Percentiles rank a stretch among this genome's conserved stretches.
Conservation (phyloP, 2,888 invertebrate genomes). For the Malachius bipustulatus region DNA sequence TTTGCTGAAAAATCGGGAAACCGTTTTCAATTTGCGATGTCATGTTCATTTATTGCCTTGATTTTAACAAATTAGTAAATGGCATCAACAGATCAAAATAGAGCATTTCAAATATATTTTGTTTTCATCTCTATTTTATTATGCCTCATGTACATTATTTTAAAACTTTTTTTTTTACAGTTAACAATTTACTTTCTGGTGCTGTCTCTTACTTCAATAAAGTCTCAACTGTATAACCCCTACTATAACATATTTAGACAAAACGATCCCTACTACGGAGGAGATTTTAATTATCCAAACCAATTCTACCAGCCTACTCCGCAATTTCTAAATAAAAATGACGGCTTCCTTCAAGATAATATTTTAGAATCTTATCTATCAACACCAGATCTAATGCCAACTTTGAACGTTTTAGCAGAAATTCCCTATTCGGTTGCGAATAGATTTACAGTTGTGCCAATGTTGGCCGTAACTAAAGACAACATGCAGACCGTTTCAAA, state of each 20-base stretch:
- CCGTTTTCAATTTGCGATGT: too few species aligned
- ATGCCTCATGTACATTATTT: too few species aligned
- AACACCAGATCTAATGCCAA: constrained; percentile 17
- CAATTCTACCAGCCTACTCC: neutral
- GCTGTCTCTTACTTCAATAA: too few species aligned
- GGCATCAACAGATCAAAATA: too few species aligned
- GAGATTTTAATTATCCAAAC: neutral
- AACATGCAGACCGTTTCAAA: constrained; percentile 31
- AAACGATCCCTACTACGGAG: neutral
- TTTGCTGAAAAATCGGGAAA: too few species aligned
- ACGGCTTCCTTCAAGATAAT: neutral
- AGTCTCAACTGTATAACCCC: constrained; percentile 5
- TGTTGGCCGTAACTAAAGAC: constrained; percentile 30
- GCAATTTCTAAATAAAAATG: neutral
- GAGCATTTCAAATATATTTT: too few species aligned
- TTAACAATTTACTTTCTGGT: too few species aligned
- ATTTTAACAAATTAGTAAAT: too few species aligned
- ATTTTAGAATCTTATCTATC: neutral
- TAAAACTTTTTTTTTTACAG: too few species aligned
- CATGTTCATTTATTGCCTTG: too few species aligned
- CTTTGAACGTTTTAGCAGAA: constrained; percentile 31
- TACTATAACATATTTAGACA: constrained; percentile 3
- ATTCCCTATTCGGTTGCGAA: constrained; percentile 29
- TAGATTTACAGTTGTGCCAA: constrained; percentile 32
- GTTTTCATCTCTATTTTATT: too few species aligned